Evolutionary conservation across 2,797 vertebrate species (phyloP).

Genomic region (Poecilia wingei): DNA sequence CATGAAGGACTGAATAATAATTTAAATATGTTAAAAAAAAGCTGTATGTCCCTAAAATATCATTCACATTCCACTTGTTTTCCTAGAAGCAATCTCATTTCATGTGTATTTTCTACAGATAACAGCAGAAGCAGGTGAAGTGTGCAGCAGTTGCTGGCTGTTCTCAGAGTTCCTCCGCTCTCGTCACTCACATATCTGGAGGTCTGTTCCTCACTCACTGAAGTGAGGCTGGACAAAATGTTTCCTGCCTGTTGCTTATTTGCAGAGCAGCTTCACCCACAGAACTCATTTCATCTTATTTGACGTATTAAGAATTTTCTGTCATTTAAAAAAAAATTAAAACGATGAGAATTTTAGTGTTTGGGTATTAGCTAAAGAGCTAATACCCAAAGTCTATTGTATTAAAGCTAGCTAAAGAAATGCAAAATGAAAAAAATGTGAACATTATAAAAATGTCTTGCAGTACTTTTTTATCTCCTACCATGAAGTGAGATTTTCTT

Average conservation of each 20-base stretch:
- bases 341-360: background rate
- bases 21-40: background rate
- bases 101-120: background rate
- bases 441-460: background rate
- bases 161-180: background rate
- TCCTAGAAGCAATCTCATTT: background rate
- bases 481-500: background rate
- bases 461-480: background rate
- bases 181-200: background rate
- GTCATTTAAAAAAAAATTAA: background rate
- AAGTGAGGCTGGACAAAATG: background rate
- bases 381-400: background rate
- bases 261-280: background rate
- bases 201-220: background rate
- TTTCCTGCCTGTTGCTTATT: background rate
- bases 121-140: background rate
- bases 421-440: background rate
- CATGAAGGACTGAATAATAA: background rate
- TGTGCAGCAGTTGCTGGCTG: background rate
- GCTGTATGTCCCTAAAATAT: background rate
- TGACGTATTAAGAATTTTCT: background rate
- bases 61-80: background rate
- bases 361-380: background rate
- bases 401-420: background rate
- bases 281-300: background rate